Evolutionary conservation across 2,888 invertebrate species (phyloP).

Genomic region (Rhimphoctona megacephalus): DNA sequence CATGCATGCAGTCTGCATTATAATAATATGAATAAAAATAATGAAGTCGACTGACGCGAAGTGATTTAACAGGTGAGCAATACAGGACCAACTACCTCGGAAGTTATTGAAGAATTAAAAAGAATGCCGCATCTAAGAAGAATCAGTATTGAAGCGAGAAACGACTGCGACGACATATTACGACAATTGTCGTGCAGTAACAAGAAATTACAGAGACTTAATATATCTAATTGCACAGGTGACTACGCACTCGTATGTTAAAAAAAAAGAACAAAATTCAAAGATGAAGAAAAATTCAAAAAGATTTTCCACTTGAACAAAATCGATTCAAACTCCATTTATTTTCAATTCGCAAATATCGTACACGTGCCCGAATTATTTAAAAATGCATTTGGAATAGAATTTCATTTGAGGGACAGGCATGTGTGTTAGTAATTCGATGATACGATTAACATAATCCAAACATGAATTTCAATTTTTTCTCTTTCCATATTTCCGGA

Average conservation of each 20-base stretch:
- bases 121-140: conserved; percentile 76
- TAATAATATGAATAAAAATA: not conserved
- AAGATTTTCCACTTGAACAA: conserved; percentile 6
- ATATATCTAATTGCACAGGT: conserved; percentile 75
- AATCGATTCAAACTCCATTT: not conserved
- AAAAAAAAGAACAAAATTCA: not conserved
- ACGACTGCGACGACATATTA: conserved; percentile 78
- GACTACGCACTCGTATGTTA: conserved; percentile 5
- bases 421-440: not conserved
- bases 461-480: conserved; percentile 1
- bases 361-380: no score
- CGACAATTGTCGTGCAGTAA: conserved; percentile 78
- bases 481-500: not conserved
- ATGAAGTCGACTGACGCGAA: not conserved
- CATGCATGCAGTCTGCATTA: no score
- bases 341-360: no score
- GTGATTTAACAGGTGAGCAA: conserved; percentile 70
- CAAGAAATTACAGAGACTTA: conserved; percentile 76
- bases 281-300: not conserved
- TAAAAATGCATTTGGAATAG: not conserved
- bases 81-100: conserved; percentile 68
- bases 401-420: not conserved
- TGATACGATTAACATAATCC: not conserved
- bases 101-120: conserved; percentile 76
- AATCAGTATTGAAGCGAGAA: conserved; percentile 72